Percentiles rank a stretch among this genome's conserved stretches.
These are phyloP conservation scores for Caenorhabditis becei DNA, from an alignment of 2,888 invertebrate species.

Conservation along the genomic window DNA sequence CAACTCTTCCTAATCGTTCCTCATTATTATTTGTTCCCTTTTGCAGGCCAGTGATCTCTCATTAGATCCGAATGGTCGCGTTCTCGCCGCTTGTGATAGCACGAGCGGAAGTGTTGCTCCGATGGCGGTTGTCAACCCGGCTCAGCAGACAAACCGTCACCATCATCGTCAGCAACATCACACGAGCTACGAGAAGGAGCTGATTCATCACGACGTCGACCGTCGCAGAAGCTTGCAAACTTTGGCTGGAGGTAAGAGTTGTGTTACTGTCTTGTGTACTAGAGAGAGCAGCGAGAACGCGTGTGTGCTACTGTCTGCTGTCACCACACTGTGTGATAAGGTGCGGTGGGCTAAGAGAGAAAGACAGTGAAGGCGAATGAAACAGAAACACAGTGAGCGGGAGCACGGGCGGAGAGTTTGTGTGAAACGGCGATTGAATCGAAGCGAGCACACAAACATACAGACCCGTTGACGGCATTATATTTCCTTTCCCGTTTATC, in stretches of 20 bases:
- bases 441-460: slow-evolving; percentile 57
- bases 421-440: slow-evolving; percentile 56
- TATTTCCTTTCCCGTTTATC: slow-evolving; percentile 50
- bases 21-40: background rate
- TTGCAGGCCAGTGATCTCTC: slow-evolving; percentile 58
- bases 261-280: background rate
- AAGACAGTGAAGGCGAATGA: slow-evolving; percentile 27
- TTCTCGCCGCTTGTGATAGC: slow-evolving; percentile 54
- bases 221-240: slow-evolving; percentile 58
- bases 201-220: slow-evolving; percentile 31
- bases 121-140: slow-evolving; percentile 54
- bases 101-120: slow-evolving; percentile 52
- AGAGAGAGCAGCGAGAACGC: background rate
- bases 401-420: slow-evolving; percentile 32
- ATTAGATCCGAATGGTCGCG: slow-evolving; percentile 54
- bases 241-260: slow-evolving; percentile 37
- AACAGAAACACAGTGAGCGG: slow-evolving; percentile 44
- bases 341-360: slow-evolving; percentile 16
- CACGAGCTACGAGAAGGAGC: slow-evolving; percentile 38
- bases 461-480: slow-evolving; percentile 56
- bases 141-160: slow-evolving; percentile 6
- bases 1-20: too few species aligned
- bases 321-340: slow-evolving; percentile 7
- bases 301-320: slow-evolving; percentile 20
- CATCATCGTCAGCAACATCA: slow-evolving; percentile 37